A percentile compares a stretch with the other conserved stretches of the same genome.
phyloP scores from a whole-genome alignment of 1,140 invertebrate genomes.

The Trachymyrmex septentrionalis region DNA sequence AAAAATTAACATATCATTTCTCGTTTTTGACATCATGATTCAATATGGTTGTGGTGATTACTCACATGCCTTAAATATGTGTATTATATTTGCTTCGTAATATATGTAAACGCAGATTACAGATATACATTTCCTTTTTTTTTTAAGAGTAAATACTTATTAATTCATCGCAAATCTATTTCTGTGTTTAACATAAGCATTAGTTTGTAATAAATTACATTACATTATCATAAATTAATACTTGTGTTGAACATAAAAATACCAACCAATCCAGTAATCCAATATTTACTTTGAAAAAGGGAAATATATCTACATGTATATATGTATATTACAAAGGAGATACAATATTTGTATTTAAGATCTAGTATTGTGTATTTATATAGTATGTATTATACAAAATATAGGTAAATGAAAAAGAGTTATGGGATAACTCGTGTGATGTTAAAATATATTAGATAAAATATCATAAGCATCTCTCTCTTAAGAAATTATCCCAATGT shows the following conservation, averaged over 20 bases:
- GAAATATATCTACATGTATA: conserved; percentile 1
- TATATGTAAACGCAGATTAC: conserved; percentile 2
- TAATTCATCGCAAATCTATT: not conserved
- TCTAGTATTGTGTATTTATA: conserved; percentile 18
- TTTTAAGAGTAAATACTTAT: conserved; percentile 9
- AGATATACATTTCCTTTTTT: conserved; percentile 31
- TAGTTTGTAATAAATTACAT: conserved; percentile 5
- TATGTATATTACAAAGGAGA: not conserved
- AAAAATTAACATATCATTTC: too few relatives aligned
- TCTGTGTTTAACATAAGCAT: not conserved
- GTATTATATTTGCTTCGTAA: conserved; percentile 13
- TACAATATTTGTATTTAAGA: not conserved
- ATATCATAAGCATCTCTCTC: not conserved
- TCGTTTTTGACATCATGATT: too few relatives aligned
- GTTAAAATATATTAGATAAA: conserved; percentile 30
- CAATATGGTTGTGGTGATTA: too few relatives aligned
- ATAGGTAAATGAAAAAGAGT: conserved; percentile 38
- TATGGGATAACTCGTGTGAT: conserved; percentile 41
- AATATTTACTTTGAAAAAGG: not conserved
- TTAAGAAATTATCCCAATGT: conserved; percentile 20
- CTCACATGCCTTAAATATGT: not conserved
- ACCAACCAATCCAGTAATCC: not conserved
- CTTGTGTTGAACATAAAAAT: conserved; percentile 6
- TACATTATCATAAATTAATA: conserved; percentile 10
- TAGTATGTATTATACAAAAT: conserved; percentile 27